Evolutionary conservation across 2,113 vertebrate genomes (phyloP).

Genomic region (Nesogale talazaci): DNA sequence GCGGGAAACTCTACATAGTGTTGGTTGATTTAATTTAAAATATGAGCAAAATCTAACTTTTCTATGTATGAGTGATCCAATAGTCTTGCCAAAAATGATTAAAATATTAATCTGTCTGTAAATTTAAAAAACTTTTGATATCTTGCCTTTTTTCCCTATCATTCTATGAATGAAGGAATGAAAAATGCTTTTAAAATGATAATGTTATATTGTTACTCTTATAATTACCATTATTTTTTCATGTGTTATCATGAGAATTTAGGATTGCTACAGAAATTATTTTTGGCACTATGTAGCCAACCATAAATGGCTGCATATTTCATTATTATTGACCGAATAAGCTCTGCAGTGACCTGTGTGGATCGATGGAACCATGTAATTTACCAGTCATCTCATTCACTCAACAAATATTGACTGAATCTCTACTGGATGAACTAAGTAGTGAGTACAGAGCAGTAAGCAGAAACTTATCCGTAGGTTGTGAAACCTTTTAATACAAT

Average conservation of each 20-base stretch:
- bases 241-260: constrained; percentile 25
- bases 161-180: constrained; percentile 21
- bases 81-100: constrained; percentile 32
- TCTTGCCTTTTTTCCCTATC: not conserved
- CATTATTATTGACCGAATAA: constrained; percentile 32
- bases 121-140: constrained; percentile 23
- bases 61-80: not conserved
- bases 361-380: not conserved
- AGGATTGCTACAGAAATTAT: constrained; percentile 32
- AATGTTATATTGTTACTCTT: not conserved
- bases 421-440: not conserved
- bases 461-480: not conserved
- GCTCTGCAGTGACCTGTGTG: not conserved
- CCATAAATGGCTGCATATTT: constrained; percentile 23
- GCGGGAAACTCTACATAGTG: not conserved
- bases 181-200: constrained; percentile 53
- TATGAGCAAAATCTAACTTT: constrained; percentile 30
- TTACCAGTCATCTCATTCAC: not conserved
- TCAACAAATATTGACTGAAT: constrained; percentile 30
- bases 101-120: constrained; percentile 9
- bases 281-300: constrained; percentile 6
- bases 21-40: not conserved
- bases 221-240: no score
- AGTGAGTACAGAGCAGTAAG: not conserved
- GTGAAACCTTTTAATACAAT: no score